Base-by-base conservation (phyloP, 1,140 invertebrate species). In the Zaprionus nigranus region DNA sequence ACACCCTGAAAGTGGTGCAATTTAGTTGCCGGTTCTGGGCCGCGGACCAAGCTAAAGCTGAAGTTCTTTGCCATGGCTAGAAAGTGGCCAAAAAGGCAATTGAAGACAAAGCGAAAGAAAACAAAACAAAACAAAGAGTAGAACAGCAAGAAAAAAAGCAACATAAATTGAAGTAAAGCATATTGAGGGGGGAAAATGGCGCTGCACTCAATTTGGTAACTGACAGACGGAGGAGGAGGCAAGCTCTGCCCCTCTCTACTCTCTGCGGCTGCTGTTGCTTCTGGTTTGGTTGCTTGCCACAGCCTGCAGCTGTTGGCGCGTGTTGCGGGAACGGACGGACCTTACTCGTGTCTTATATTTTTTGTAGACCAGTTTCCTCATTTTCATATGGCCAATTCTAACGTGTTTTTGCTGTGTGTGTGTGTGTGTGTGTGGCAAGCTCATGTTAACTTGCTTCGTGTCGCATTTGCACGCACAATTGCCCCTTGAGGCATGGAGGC, bases 191-290 rank as follows among this genome's bases (percentile, higher is more conserved):
- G 73, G 84, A 84, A 87, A 88, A 87, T 87, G 81, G 84, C 81
- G 79, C 38, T 88, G 84, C 78, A 84, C 84, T 87, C 84, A 87
- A 84, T 87, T 87, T 88, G 84, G 84, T 88, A 87, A 80, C 83
- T 80, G 84, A 81, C 83, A 78, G 83, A 34, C 74, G 54, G 58
- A 74, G 46, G 28, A 59, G 28, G 40, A 68, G 65, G 57, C 38
- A 69, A 49, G 58, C 24, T 28, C 26, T 17, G 36, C 1, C 56
- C n/a, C 5, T n/a, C 5, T 2, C 28, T 13, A 12, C 34, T 59
- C 36, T 13, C n/a, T 20, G 2, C 22, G 46, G 59, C 43, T 57
- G 53, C 30, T 62, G 65, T 72, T 68, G 56, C 58, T 69, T 82
- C 81, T 75, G 82, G 74, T 78, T 86, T 87, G 80, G 82, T 73